phyloP scores from a whole-genome alignment of 64 coral and sea anemone genomes.

The Stylophora pistillata region DNA sequence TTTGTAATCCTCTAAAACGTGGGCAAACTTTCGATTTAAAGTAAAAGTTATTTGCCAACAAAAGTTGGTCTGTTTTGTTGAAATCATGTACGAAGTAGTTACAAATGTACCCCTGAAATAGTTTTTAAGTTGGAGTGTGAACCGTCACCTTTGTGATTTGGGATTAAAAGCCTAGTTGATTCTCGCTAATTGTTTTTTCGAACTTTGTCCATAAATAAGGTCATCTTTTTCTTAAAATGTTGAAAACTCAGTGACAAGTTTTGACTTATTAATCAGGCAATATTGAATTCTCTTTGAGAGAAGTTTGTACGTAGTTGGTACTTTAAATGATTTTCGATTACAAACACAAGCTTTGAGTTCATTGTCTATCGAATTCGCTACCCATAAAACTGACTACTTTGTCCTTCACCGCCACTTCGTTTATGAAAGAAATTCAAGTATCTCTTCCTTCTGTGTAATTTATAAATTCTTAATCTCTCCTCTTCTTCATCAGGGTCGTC shows the following conservation, averaged over 20 bases:
- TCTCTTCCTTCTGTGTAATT: conserved; percentile 34
- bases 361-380: background rate
- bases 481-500: conserved; percentile 27
- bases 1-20: background rate
- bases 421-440: conserved; percentile 41
- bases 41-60: too few relatives aligned
- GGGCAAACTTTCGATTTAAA: too few relatives aligned
- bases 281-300: conserved; percentile 12
- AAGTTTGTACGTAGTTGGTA: background rate
- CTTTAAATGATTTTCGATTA: background rate
- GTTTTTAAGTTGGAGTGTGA: background rate
- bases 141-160: too few relatives aligned
- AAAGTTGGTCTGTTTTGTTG: too few relatives aligned
- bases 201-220: background rate
- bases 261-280: background rate
- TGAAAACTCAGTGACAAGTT: background rate
- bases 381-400: conserved; percentile 20
- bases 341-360: background rate
- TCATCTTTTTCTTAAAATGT: background rate
- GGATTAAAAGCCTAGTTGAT: background rate
- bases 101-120: background rate
- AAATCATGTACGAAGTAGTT: too few relatives aligned
- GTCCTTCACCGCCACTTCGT: conserved; percentile 8
- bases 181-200: background rate
- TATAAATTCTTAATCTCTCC: conserved; percentile 38